These are phyloP conservation scores for Aphis craccivora DNA, from an alignment of 1,140 invertebrate species.

Conservation along the genomic window DNA sequence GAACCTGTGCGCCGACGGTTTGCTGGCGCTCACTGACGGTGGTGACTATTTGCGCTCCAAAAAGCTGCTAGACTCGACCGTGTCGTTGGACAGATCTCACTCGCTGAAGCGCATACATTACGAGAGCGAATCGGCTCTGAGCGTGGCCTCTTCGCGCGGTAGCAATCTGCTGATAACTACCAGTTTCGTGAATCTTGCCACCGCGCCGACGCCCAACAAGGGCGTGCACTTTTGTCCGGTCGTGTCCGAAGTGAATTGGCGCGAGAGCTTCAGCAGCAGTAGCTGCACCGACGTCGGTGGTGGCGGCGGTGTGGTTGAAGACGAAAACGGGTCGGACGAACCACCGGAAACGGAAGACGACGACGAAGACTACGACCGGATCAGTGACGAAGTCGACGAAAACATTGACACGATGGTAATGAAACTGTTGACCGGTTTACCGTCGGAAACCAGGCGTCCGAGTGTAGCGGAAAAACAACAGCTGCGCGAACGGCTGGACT, in stretches of 20 bases:
- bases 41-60: slow-evolving; percentile 61
- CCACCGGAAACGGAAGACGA: slow-evolving; percentile 63
- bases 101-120: slow-evolving; percentile 61
- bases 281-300: slow-evolving; percentile 37
- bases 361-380: slow-evolving; percentile 61
- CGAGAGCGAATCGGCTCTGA: slow-evolving; percentile 59
- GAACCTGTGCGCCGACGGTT: slow-evolving; percentile 66
- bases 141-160: slow-evolving; percentile 58
- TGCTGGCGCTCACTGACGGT: slow-evolving; percentile 57
- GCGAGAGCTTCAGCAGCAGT: slow-evolving; percentile 57
- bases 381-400: slow-evolving; percentile 59
- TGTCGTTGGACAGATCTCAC: slow-evolving; percentile 59
- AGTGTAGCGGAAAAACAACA: slow-evolving; percentile 56
- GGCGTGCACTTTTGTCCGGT: slow-evolving; percentile 76
- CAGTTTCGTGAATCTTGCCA: slow-evolving; percentile 62
- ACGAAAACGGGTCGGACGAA: slow-evolving; percentile 19
- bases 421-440: slow-evolving; percentile 54
- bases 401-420: slow-evolving; percentile 58
- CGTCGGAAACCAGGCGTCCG: slow-evolving; percentile 42
- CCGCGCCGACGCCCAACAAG: slow-evolving; percentile 61
- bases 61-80: slow-evolving; percentile 58
- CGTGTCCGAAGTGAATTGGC: slow-evolving; percentile 75
- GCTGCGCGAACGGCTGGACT: slow-evolving; percentile 57
- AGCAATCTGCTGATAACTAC: slow-evolving; percentile 62
- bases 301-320: background rate